phyloP scores from a whole-genome alignment of 2,888 invertebrate genomes.

The Leucophenga montana region DNA sequence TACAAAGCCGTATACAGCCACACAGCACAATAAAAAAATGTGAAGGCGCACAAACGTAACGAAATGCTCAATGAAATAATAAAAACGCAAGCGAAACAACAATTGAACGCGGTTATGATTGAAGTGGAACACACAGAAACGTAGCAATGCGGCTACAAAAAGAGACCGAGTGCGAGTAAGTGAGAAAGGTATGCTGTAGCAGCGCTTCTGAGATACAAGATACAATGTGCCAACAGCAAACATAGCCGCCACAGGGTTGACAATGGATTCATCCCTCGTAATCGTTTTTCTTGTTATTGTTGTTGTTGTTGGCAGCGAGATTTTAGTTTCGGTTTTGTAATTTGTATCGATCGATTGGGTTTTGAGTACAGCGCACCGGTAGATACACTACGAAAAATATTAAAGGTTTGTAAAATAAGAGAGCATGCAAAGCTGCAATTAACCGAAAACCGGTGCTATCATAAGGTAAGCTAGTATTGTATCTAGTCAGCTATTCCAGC shows the following conservation, averaged over 20 bases:
- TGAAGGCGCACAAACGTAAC: not conserved
- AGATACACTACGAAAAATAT: not conserved
- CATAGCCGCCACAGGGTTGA: not conserved
- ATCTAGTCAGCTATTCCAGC: too few relatives aligned
- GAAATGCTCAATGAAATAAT: slow-evolving; percentile 1
- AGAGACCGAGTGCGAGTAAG: not conserved
- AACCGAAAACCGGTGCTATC: too few relatives aligned
- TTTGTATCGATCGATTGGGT: slow-evolving; percentile 64
- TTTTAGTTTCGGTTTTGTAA: slow-evolving; percentile 51
- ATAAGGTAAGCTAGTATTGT: too few relatives aligned
- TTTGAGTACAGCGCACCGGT: slow-evolving; percentile 40
- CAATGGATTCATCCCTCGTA: too few relatives aligned
- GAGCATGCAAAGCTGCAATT: too few relatives aligned
- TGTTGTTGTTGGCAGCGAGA: slow-evolving; percentile 3
- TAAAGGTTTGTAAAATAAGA: not conserved
- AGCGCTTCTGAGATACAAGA: not conserved
- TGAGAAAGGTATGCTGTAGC: not conserved
- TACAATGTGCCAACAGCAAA: slow-evolving; percentile 1
- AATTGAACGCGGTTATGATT: slow-evolving; percentile 67
- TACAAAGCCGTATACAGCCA: not conserved
- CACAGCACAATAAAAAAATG: not conserved
- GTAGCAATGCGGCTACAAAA: not conserved
- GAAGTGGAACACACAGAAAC: slow-evolving; percentile 48
- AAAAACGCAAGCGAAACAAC: slow-evolving; percentile 49
- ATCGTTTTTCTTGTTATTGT: not conserved